phyloP scores from a whole-genome alignment of 2,888 invertebrate species.

The Cephonodes hylas region DNA sequence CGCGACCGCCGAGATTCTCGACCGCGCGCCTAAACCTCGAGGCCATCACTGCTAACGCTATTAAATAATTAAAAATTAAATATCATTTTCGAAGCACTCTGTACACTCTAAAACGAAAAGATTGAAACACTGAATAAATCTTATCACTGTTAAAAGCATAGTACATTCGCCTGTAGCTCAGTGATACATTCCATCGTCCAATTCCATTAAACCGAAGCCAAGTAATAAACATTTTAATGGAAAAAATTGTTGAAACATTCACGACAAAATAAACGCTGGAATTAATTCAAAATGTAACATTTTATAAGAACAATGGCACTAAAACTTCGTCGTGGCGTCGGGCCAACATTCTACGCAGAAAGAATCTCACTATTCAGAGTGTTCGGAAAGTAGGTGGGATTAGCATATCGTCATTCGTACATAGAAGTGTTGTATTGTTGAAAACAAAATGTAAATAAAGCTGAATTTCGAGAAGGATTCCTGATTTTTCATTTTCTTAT shows the following conservation, averaged over 20 bases:
- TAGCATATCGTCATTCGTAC: background rate
- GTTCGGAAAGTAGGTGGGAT: background rate
- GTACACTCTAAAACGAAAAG: too few relatives aligned
- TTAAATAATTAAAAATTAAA: too few relatives aligned
- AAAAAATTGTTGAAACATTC: slow-evolving; percentile 1
- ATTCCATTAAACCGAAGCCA: background rate
- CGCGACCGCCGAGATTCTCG: too few relatives aligned
- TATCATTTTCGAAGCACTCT: too few relatives aligned
- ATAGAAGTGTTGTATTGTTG: too few relatives aligned
- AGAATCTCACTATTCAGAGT: background rate
- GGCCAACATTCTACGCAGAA: background rate
- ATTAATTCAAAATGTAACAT: slow-evolving; percentile 7
- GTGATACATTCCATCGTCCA: background rate
- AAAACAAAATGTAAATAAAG: too few relatives aligned
- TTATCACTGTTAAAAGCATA: too few relatives aligned
- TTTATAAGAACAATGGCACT: background rate
- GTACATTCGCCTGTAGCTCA: background rate
- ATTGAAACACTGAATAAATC: too few relatives aligned
- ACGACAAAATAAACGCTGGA: background rate
- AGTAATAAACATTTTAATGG: background rate
- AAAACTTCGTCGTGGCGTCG: background rate
- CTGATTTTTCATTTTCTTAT: too few relatives aligned
- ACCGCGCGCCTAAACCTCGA: too few relatives aligned
- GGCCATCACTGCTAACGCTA: too few relatives aligned
- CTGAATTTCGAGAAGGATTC: too few relatives aligned